These are phyloP conservation scores for Stichodactyla mertensii DNA, from an alignment of 64 coral and sea anemone genomes.

Conservation along the genomic window DNA sequence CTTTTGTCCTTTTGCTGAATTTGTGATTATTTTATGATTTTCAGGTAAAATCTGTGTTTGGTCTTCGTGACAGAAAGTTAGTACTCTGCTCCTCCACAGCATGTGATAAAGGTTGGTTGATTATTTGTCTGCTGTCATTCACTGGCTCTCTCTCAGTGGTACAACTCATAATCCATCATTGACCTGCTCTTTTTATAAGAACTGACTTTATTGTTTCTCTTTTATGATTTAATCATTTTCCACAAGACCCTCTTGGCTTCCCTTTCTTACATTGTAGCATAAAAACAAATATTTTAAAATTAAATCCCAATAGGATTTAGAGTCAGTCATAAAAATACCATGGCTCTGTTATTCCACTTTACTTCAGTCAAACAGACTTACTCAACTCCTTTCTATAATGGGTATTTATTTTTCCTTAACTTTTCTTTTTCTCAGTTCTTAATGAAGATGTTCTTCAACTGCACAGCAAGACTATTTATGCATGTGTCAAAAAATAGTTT, in stretches of 20 bases:
- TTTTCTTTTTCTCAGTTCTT: background rate
- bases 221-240: too few relatives aligned
- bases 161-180: background rate
- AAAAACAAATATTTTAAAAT: too few relatives aligned
- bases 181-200: background rate
- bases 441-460: background rate
- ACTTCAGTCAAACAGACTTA: background rate
- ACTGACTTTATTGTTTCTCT: background rate
- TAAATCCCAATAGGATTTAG: too few relatives aligned
- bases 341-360: too few relatives aligned
- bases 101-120: slow-evolving; percentile 39
- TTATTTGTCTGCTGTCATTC: background rate
- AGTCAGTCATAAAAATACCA: too few relatives aligned
- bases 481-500: slow-evolving; percentile 17
- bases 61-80: slow-evolving; percentile 54
- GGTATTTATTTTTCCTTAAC: background rate
- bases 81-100: slow-evolving; percentile 5
- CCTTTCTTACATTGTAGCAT: too few relatives aligned
- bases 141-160: background rate
- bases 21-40: background rate
- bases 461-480: slow-evolving; percentile 20
- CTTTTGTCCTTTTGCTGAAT: too few relatives aligned
- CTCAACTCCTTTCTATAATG: background rate
- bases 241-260: too few relatives aligned
- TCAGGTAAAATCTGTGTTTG: slow-evolving; percentile 48